These are phyloP conservation scores for Brachyopa scutellaris DNA, from an alignment of 2,888 invertebrate species.

Conservation along the genomic window DNA sequence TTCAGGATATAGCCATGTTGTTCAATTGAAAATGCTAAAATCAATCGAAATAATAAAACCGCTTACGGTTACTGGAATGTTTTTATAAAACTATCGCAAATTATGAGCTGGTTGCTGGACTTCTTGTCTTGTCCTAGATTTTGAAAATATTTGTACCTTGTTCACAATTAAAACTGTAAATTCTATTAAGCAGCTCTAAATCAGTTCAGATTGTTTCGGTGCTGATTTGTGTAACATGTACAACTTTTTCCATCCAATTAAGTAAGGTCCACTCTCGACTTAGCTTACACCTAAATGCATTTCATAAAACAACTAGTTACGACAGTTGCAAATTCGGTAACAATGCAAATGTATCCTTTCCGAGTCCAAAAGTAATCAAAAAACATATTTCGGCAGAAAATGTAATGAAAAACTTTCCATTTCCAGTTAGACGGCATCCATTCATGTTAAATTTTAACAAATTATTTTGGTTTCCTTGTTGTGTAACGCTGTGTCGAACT, in stretches of 20 bases:
- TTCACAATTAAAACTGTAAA: too few species aligned
- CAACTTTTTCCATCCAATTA: neutral
- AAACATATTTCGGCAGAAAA: constrained; percentile 28
- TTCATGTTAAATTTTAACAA: constrained; percentile 57
- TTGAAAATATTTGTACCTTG: too few species aligned
- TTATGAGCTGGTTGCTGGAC: too few species aligned
- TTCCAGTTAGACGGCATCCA: constrained; percentile 15
- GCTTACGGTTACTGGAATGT: too few species aligned
- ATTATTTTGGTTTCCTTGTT: constrained; percentile 49
- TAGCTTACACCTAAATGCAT: neutral
- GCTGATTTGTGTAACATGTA: too few species aligned
- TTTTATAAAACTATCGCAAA: too few species aligned
- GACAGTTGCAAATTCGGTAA: neutral
- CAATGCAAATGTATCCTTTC: neutral
- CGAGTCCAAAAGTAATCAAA: neutral
- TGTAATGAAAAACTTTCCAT: constrained; percentile 45
- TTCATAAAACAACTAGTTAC: neutral
- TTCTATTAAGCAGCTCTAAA: too few species aligned
- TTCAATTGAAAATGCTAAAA: too few species aligned
- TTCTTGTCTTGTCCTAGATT: too few species aligned
- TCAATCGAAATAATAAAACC: too few species aligned
- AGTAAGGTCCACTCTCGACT: neutral
- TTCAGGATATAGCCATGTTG: too few species aligned
- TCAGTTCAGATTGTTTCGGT: too few species aligned
- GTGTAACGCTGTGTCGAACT: neutral